These are phyloP conservation scores for Scaptomyza reducta DNA, from an alignment of 2,888 invertebrate genomes.

Conservation along the genomic window DNA sequence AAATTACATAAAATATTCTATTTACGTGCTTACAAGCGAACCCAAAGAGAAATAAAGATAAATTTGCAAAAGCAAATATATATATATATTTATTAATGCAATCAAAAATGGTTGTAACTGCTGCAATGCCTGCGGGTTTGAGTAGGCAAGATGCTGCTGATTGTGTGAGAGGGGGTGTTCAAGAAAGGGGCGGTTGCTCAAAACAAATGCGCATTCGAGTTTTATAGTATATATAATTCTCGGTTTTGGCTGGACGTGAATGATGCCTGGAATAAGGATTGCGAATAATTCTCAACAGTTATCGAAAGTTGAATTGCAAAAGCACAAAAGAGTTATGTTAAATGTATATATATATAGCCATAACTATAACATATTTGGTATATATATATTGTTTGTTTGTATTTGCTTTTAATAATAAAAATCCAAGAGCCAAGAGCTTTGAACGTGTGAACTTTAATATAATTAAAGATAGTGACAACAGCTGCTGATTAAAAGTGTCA, in stretches of 20 bases:
- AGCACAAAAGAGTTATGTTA: conserved; percentile 9
- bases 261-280: conserved; percentile 45
- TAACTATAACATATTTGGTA: background rate
- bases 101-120: conserved; percentile 68
- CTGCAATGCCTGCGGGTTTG: conserved; percentile 60
- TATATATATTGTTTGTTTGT: background rate
- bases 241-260: conserved; percentile 23
- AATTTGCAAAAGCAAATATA: conserved; percentile 20
- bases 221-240: conserved; percentile 46
- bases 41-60: background rate
- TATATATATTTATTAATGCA: conserved; percentile 65
- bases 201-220: conserved; percentile 58
- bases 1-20: conserved; percentile 78
- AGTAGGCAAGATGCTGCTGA: background rate
- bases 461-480: conserved; percentile 18
- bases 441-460: conserved; percentile 3
- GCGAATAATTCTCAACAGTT: conserved; percentile 20
- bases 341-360: too few relatives aligned
- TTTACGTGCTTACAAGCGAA: conserved; percentile 60
- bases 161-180: background rate
- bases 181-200: background rate
- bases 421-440: background rate
- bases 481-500: background rate
- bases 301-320: conserved; percentile 7
- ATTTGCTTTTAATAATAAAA: background rate